Base-by-base conservation (phyloP, 2,113 vertebrate genomes). In the Hippocampus guttulatus region DNA sequence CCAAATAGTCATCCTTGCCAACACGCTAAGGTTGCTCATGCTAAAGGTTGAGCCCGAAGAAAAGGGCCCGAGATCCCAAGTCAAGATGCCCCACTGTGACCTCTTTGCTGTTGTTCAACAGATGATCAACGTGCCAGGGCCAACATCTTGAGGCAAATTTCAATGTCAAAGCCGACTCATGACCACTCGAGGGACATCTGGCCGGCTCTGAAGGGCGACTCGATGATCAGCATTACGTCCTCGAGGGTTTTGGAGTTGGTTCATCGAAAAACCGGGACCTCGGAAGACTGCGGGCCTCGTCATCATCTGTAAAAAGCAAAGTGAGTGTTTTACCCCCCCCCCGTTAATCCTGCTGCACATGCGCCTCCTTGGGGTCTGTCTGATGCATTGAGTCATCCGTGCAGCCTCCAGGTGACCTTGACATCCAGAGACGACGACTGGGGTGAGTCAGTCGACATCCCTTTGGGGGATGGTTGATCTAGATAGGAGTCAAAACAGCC, bases 401-500 rank as follows among this genome's bases (percentile, higher is more conserved):
- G 25, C 25, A 20, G 15, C 49, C 7, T 30, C 66, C 4, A 18
- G 68, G 27, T 5, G 30, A 61, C 58, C 58, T 61, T 61, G 88
- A 83, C 71, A 69, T 68, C 79, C 81, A 76, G 79, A 80, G 77
- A 52, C 21, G 54, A 67, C 70, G 12, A 71, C 33, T 0, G 33
- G 33, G 18, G 57, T 41, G 68, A 69, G 70, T 81, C 81, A 76
- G 77, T 55, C 18, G 51, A 64, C 69, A 12, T 71, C 66, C 85
- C 90, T 86, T 88, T 7, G 15, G 86, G 85, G 90, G 69, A 74
- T 70, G 51, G 68, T 88, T 87, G 88, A 84, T 88, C 90, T 75
- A 79, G 86, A 90, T 88, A 81, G 75, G 79, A 85, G 85, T 92
- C 88, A 90, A 65, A 70, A 73, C 57, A 55, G 64, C 69, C 85